Percentiles rank a stretch among this genome's conserved stretches.
These are phyloP conservation scores for Hyperoplus lanceolatus DNA, from an alignment of 2,797 vertebrate genomes.

Conservation along the genomic window DNA sequence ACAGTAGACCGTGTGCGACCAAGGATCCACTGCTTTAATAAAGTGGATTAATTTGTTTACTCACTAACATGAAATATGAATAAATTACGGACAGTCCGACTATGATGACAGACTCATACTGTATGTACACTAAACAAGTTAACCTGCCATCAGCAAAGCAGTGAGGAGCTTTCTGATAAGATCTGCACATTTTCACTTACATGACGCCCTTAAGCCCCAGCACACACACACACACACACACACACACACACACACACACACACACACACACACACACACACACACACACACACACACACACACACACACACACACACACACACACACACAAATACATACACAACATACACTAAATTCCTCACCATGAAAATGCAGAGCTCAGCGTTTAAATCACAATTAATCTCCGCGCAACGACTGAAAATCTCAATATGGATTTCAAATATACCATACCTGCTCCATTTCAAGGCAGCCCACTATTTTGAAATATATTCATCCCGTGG, in stretches of 20 bases:
- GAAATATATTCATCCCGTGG: conserved; percentile 18
- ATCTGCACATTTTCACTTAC: conserved; percentile 73
- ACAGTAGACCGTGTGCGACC: neutral
- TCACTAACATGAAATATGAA: conserved; percentile 32
- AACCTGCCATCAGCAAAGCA: conserved; percentile 58
- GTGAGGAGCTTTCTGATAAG: conserved; percentile 60
- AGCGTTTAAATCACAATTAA: conserved; percentile 42
- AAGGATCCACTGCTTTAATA: conserved; percentile 7
- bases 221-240: conserved; percentile 13
- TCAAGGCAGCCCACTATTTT: neutral
- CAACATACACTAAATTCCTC: conserved; percentile 28
- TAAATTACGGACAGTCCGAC: conserved; percentile 48
- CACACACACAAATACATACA: conserved; percentile 11
- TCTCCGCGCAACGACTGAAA: conserved; percentile 24
- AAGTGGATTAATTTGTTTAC: conserved; percentile 48
- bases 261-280: neutral
- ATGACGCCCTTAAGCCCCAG: conserved; percentile 18
- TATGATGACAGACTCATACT: conserved; percentile 44
- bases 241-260: conserved; percentile 7
- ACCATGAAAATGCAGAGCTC: conserved; percentile 36
- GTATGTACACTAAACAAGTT: conserved; percentile 22
- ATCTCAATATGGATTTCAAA: conserved; percentile 42
- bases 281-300: conserved; percentile 10
- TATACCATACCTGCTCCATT: conserved; percentile 13
- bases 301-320: conserved; percentile 6